Percentiles rank a stretch among this genome's conserved stretches.
Evolutionary conservation across 2,888 invertebrate species (phyloP).

Genomic region (Onchidella celtica): DNA sequence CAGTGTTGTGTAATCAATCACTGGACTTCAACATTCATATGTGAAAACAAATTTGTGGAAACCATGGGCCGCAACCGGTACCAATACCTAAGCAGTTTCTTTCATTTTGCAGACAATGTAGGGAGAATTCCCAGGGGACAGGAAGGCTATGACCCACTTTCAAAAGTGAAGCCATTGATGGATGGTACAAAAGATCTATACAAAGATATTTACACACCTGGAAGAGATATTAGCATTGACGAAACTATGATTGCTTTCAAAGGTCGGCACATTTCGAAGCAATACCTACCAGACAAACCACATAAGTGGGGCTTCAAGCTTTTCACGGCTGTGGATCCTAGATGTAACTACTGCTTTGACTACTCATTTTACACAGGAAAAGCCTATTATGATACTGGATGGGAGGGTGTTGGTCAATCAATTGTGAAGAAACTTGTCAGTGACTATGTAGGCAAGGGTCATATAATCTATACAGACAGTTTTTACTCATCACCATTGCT

Average conservation of each 20-base stretch:
- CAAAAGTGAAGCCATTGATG: neutral
- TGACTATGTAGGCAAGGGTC: neutral
- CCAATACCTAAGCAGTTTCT: neutral
- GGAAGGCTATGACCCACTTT: conserved; percentile 16
- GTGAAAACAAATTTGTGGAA: conserved; percentile 4
- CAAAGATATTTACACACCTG: neutral
- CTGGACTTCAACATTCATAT: neutral
- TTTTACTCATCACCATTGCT: conserved; percentile 11
- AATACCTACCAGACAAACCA: conserved; percentile 29
- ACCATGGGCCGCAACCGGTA: conserved; percentile 7
- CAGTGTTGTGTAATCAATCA: neutral
- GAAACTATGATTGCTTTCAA: conserved; percentile 37
- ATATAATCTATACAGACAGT: neutral
- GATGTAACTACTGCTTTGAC: neutral
- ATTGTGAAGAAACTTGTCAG: neutral
- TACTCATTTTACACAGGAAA: conserved; percentile 15
- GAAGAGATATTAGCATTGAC: conserved; percentile 25
- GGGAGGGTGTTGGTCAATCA: neutral
- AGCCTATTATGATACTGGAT: neutral
- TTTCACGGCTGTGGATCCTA: neutral
- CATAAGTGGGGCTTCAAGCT: conserved; percentile 16
- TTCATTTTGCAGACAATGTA: neutral
- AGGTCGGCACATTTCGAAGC: neutral
- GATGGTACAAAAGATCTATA: neutral
- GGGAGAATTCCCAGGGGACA: neutral